A percentile compares a stretch with the other conserved stretches of the same genome.
These are phyloP conservation scores for Gavialis gangeticus DNA, from an alignment of 2,113 vertebrate genomes.

Conservation along the genomic window DNA sequence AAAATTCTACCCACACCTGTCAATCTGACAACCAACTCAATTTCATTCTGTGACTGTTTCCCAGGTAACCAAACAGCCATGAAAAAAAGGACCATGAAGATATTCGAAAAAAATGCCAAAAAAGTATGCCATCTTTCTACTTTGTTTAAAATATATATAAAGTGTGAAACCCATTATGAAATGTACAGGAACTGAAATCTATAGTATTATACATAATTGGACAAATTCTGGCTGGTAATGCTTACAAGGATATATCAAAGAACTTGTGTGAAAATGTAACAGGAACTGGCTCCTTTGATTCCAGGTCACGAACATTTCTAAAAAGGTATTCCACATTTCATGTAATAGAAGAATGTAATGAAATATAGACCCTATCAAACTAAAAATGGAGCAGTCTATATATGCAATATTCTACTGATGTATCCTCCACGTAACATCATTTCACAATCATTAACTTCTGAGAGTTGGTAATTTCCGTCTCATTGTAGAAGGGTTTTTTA, in stretches of 20 bases:
- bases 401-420: background rate
- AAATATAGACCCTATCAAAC: background rate
- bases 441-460: background rate
- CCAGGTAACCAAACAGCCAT: background rate
- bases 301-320: background rate
- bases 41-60: background rate
- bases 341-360: background rate
- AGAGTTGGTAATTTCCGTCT: background rate
- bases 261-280: background rate
- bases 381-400: background rate
- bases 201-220: background rate
- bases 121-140: background rate
- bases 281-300: rapidly evolving
- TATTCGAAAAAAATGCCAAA: background rate
- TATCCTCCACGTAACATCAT: background rate
- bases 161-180: background rate
- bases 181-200: background rate
- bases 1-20: background rate
- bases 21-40: background rate
- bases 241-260: background rate
- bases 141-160: background rate
- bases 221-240: background rate
- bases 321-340: background rate
- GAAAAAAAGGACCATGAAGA: background rate
- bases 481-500: background rate